phyloP scores from a whole-genome alignment of 2,888 invertebrate species.

The Harmothoe impar region DNA sequence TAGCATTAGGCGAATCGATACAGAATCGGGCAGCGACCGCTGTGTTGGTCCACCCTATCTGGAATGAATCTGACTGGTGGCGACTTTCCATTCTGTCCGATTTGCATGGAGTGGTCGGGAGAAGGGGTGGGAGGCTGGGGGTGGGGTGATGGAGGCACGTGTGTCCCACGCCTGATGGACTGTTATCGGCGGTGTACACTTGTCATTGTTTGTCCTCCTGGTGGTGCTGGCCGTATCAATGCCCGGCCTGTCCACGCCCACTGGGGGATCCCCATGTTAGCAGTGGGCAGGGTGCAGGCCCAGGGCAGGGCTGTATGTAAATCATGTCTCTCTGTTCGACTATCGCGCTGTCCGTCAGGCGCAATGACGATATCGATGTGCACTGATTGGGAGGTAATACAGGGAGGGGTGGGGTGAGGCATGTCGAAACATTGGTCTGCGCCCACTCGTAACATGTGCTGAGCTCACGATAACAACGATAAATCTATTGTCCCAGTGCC shows the following conservation, averaged over 20 bases:
- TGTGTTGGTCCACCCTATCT: neutral
- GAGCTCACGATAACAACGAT: slow-evolving; percentile 40
- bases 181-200: slow-evolving; percentile 50
- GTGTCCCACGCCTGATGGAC: neutral
- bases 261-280: neutral
- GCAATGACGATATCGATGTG: neutral
- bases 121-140: neutral
- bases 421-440: neutral
- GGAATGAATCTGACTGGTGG: slow-evolving; percentile 46
- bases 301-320: slow-evolving; percentile 34
- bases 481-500: slow-evolving; percentile 19
- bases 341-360: slow-evolving; percentile 24
- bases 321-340: slow-evolving; percentile 16
- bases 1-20: neutral
- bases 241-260: slow-evolving; percentile 1
- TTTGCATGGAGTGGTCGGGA: neutral
- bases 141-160: neutral
- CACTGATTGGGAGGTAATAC: slow-evolving; percentile 34
- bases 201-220: slow-evolving; percentile 56
- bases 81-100: slow-evolving; percentile 32
- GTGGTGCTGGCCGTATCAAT: neutral
- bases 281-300: neutral
- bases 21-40: neutral
- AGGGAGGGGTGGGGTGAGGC: neutral
- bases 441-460: slow-evolving; percentile 39